These are phyloP conservation scores for Puffinus mauretanicus DNA, from an alignment of 2,113 vertebrate genomes.

Conservation along the genomic window DNA sequence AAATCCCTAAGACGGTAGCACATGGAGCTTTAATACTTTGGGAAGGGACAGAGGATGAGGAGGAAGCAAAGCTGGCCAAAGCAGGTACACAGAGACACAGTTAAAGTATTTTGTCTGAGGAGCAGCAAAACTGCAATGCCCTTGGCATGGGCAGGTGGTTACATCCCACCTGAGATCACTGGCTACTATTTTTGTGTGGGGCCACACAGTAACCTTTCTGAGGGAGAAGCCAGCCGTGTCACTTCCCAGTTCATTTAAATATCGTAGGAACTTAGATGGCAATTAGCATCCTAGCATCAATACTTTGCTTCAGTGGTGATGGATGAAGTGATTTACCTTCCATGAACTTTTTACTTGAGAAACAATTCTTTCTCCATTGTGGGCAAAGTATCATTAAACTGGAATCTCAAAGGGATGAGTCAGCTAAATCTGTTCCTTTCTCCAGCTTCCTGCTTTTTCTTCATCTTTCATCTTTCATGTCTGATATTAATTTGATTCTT, in stretches of 20 bases:
- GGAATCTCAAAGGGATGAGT: not conserved
- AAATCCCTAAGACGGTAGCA: not conserved
- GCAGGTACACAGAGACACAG: not conserved
- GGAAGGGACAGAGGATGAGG: not conserved
- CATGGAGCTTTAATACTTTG: not conserved
- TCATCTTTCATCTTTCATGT: not conserved
- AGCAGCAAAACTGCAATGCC: not conserved
- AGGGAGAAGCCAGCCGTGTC: not conserved
- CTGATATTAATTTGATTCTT: constrained; percentile 22
- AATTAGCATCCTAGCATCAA: not conserved
- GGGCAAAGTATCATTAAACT: not conserved
- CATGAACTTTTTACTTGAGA: not conserved
- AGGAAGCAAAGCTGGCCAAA: not conserved
- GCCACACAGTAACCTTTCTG: not conserved
- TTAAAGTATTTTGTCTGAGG: not conserved
- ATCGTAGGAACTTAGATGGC: not conserved
- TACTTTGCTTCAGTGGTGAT: not conserved
- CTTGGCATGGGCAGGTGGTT: not conserved
- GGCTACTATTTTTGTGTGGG: not conserved
- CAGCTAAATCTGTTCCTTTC: not conserved
- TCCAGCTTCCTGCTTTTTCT: not conserved
- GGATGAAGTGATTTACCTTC: not conserved
- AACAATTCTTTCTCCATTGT: not conserved
- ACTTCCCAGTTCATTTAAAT: not conserved
- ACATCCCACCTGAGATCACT: not conserved